phyloP scores from a whole-genome alignment of 2,113 vertebrate species.

The Mungos mungo region DNA sequence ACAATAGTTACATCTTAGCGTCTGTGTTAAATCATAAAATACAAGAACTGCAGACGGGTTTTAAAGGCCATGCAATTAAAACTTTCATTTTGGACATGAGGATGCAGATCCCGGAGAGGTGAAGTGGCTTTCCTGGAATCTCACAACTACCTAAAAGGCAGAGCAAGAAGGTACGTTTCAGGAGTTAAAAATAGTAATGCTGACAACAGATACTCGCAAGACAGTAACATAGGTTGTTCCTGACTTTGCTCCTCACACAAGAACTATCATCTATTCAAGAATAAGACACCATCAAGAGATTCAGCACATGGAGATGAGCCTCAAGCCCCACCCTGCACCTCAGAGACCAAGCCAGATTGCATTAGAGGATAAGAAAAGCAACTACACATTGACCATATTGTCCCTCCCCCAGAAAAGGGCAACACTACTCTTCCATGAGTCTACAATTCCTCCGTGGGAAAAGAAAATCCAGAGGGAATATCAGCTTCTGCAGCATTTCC shows the following conservation, averaged over 20 bases:
- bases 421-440: not conserved
- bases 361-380: not conserved
- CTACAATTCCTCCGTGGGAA: not conserved
- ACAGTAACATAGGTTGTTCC: not conserved
- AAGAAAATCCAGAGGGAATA: not conserved
- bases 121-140: not conserved
- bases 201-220: not conserved
- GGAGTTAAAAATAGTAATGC: not conserved
- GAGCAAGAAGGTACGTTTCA: not conserved
- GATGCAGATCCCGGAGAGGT: not conserved
- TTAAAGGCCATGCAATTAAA: not conserved
- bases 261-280: not conserved
- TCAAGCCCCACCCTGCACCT: not conserved
- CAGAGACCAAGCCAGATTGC: not conserved
- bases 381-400: not conserved
- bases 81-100: slow-evolving; percentile 2
- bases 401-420: not conserved
- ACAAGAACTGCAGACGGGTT: not conserved
- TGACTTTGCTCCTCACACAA: not conserved
- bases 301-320: not conserved
- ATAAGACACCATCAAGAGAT: not conserved
- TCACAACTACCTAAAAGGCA: not conserved
- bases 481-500: not conserved
- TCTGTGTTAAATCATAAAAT: not conserved
- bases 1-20: not conserved